Conservation (phyloP, 2,888 invertebrate species). For the Rhodophaea formosa region DNA sequence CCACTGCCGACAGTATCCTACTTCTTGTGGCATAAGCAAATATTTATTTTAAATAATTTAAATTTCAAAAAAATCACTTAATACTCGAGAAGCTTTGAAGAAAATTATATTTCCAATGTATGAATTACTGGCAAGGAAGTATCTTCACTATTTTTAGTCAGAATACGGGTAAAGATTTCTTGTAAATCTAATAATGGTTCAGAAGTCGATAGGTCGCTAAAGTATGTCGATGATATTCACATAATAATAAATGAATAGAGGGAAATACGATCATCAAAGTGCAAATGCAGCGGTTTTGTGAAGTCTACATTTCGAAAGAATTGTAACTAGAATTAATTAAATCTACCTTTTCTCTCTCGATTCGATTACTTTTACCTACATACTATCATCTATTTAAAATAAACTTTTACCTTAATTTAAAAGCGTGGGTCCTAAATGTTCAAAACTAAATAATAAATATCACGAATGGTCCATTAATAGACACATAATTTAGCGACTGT, state of each 20-base stretch:
- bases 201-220: neutral
- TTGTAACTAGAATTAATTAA: no score
- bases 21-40: no score
- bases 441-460: neutral
- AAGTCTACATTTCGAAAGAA: no score
- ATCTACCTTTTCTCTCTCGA: no score
- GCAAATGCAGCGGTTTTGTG: no score
- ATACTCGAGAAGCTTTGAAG: neutral
- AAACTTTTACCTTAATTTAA: neutral
- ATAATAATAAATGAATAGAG: no score
- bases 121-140: neutral
- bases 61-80: no score
- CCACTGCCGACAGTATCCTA: neutral
- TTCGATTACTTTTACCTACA: no score
- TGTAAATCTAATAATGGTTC: neutral
- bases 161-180: constrained; percentile 2
- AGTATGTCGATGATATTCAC: neutral
- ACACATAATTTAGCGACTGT: constrained; percentile 6
- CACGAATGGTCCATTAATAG: neutral
- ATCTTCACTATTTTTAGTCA: neutral
- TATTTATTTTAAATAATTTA: no score
- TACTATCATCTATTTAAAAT: neutral
- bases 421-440: neutral
- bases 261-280: no score
- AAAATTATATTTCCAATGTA: constrained; percentile 13